Conservation (phyloP, 2,797 vertebrate species). For the Pygocentrus nattereri region DNA sequence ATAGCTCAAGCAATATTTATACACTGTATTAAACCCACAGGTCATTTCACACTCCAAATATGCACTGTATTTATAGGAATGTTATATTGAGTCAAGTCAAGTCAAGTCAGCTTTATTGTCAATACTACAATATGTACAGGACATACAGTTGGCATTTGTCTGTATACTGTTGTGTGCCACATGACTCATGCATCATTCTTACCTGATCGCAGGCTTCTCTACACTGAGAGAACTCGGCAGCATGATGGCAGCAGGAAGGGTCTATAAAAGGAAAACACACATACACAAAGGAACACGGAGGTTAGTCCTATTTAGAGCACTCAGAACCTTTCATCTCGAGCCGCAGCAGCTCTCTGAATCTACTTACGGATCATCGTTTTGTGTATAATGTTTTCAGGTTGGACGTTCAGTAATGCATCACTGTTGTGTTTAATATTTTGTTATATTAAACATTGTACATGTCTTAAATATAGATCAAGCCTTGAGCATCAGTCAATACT, state of each 20-base stretch:
- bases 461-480: too few species aligned
- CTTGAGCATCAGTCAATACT: too few species aligned
- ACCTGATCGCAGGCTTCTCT: constrained; percentile 97
- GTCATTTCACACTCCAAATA: too few species aligned
- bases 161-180: not conserved
- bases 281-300: not conserved
- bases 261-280: constrained; percentile 65
- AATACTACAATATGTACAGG: too few species aligned
- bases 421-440: not conserved
- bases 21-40: too few species aligned
- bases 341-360: constrained; percentile 26
- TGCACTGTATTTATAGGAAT: not conserved
- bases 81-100: not conserved
- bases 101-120: too few species aligned
- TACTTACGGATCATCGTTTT: not conserved
- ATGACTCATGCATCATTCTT: constrained; percentile 53
- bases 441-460: constrained; percentile 11
- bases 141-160: too few species aligned
- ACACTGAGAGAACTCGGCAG: constrained; percentile 88
- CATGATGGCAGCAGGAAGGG: constrained; percentile 91
- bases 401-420: not conserved
- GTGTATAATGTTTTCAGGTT: not conserved
- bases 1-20: too few species aligned
- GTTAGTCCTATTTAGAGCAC: constrained; percentile 21
- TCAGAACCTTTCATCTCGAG: constrained; percentile 26